These are phyloP conservation scores for Psylliodes chrysocephalus DNA, from an alignment of 2,888 invertebrate genomes.

Conservation along the genomic window DNA sequence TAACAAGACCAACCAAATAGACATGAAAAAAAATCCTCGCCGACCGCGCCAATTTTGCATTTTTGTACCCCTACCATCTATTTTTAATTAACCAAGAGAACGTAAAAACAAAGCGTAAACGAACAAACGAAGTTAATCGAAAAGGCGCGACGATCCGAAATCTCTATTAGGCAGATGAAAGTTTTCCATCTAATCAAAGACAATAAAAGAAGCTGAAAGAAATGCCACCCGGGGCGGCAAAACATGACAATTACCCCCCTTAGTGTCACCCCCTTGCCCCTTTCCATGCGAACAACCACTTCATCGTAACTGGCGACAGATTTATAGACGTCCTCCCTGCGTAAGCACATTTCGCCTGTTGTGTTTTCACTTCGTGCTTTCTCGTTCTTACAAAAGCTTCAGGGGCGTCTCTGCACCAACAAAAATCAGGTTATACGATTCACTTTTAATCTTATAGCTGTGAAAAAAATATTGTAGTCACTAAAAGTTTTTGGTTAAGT, in stretches of 20 bases:
- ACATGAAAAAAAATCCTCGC: too few species aligned
- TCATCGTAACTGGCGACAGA: constrained; percentile 49
- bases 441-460: too few species aligned
- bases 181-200: constrained; percentile 30
- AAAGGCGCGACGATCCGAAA: constrained; percentile 4
- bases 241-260: constrained; percentile 38
- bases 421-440: too few species aligned
- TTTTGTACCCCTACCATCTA: too few species aligned
- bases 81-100: too few species aligned
- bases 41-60: too few species aligned
- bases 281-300: constrained; percentile 37
- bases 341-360: constrained; percentile 40
- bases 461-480: too few species aligned
- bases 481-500: too few species aligned
- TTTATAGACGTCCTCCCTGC: constrained; percentile 43
- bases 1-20: too few species aligned
- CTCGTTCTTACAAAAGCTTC: neutral
- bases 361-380: constrained; percentile 35
- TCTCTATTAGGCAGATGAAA: constrained; percentile 25
- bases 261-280: constrained; percentile 1
- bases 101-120: too few species aligned
- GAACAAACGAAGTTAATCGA: neutral
- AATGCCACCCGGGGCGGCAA: constrained; percentile 30
- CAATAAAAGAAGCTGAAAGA: constrained; percentile 25
- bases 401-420: too few species aligned